phyloP scores from a whole-genome alignment of 2,888 invertebrate genomes.

The Trachelus tabidus region DNA sequence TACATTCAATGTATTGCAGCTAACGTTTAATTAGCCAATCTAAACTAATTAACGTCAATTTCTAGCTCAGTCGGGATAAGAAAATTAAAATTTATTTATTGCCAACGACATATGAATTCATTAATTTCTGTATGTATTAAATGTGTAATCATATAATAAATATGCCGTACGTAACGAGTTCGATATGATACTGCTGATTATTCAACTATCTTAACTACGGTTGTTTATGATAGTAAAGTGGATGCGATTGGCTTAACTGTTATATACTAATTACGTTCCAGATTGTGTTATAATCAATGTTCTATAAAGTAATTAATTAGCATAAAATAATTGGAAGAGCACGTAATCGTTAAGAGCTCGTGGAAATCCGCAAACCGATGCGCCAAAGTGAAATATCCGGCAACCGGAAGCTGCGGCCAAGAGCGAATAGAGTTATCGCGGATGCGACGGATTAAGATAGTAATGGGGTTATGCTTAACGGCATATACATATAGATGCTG shows the following conservation, averaged over 20 bases:
- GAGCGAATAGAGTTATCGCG: conserved; percentile 40
- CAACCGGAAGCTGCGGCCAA: neutral
- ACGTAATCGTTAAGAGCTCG: neutral
- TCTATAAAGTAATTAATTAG: neutral
- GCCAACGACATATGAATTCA: neutral
- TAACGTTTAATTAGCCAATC: neutral
- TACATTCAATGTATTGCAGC: neutral
- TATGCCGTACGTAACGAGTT: neutral
- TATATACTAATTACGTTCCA: neutral
- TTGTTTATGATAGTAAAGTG: neutral
- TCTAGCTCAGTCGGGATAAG: neutral
- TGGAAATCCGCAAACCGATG: neutral
- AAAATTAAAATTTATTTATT: neutral
- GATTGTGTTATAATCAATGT: neutral
- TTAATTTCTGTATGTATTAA: neutral
- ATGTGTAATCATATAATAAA: neutral
- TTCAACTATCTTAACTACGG: neutral
- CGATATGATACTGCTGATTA: neutral
- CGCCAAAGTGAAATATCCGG: conserved; percentile 4
- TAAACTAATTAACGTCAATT: neutral
- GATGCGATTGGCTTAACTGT: neutral
- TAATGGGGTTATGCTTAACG: conserved; percentile 49
- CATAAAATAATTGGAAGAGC: neutral
- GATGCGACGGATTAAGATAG: conserved; percentile 53
- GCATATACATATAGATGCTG: conserved; percentile 38